These are phyloP conservation scores for Globicephala melas DNA, from an alignment of 2,113 vertebrate species.

Conservation along the genomic window DNA sequence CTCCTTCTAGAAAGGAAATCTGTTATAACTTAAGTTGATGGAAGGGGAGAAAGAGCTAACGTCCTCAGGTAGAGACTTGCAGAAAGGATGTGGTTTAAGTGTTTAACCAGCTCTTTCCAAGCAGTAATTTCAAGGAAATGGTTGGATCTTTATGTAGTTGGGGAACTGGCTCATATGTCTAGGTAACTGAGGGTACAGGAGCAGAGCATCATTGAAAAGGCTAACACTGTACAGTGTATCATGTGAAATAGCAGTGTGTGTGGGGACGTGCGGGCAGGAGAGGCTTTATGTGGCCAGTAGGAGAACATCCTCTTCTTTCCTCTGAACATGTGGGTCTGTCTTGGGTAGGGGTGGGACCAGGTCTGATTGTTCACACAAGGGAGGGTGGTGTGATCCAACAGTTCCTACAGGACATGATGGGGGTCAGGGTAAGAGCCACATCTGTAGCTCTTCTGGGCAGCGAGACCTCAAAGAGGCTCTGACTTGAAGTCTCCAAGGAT, in stretches of 20 bases:
- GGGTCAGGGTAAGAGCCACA: background rate
- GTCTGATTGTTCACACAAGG: accelerated
- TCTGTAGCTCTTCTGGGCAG: background rate
- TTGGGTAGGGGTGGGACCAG: background rate
- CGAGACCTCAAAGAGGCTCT: background rate
- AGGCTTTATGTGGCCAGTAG: background rate
- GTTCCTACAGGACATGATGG: background rate
- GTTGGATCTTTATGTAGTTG: background rate
- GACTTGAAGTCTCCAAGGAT: background rate
- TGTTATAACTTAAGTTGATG: background rate
- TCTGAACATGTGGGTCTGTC: background rate
- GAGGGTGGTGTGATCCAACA: background rate
- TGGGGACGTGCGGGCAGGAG: background rate
- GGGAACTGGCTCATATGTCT: background rate
- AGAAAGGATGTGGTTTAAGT: background rate
- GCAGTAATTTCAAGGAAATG: background rate
- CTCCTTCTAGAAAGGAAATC: background rate
- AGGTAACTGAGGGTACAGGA: background rate
- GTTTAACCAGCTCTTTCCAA: accelerated
- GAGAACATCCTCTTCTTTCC: background rate
- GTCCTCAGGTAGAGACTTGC: background rate
- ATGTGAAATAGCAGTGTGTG: background rate
- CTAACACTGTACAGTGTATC: accelerated
- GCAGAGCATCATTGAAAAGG: background rate
- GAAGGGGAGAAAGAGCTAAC: background rate